A percentile compares a stretch with the other conserved stretches of the same genome.
Conservation (phyloP, 2,797 vertebrate genomes). For the Danio kyathit region DNA sequence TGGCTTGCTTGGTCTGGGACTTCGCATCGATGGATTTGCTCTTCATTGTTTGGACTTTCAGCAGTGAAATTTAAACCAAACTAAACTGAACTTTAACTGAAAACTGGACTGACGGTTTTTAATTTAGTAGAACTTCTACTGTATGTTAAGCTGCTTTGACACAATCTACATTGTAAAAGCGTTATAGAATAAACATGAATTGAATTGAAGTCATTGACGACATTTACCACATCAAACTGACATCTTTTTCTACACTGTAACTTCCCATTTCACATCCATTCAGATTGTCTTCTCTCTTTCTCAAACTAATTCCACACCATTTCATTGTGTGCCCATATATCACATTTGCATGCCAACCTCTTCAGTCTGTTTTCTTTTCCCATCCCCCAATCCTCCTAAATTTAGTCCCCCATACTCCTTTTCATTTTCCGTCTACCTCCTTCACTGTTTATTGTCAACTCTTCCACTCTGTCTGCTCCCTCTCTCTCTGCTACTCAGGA, state of each 20-base stretch:
- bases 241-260: background rate
- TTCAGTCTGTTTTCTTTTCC: conserved; percentile 20
- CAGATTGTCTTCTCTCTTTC: conserved; percentile 37
- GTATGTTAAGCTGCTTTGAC: too few species aligned
- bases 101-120: too few species aligned
- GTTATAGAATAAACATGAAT: too few species aligned
- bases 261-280: background rate
- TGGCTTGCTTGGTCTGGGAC: too few species aligned
- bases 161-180: too few species aligned
- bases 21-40: too few species aligned
- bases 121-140: too few species aligned
- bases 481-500: conserved; percentile 38
- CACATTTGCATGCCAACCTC: conserved; percentile 37
- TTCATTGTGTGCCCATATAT: conserved; percentile 28
- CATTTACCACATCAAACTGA: background rate
- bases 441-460: conserved; percentile 23
- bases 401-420: conserved; percentile 33
- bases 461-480: conserved; percentile 24
- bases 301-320: background rate
- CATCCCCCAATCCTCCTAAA: conserved; percentile 13
- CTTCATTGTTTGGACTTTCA: too few species aligned
- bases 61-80: too few species aligned
- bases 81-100: too few species aligned
- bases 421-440: conserved; percentile 37
- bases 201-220: too few species aligned